phyloP scores from a whole-genome alignment of 2,888 invertebrate genomes.

The Chromoteleia sp. region DNA sequence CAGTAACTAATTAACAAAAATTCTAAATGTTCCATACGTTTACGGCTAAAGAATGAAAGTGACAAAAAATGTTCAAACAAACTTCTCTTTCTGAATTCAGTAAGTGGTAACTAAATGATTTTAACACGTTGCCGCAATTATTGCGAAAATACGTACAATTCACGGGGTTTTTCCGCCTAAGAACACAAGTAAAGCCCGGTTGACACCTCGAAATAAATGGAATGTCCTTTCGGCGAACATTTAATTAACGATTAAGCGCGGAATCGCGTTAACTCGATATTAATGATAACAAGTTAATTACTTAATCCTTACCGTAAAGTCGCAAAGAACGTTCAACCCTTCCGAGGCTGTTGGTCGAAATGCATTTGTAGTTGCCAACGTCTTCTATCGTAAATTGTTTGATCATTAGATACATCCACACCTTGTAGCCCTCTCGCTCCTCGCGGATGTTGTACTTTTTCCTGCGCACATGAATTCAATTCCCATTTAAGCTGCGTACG shows the following conservation, averaged over 20 bases:
- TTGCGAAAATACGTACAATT: conserved; percentile 17
- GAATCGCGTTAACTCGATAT: conserved; percentile 47
- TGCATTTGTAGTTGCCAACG: conserved; percentile 92
- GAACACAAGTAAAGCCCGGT: conserved; percentile 32
- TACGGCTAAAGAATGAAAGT: too few species aligned
- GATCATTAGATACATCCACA: conserved; percentile 90
- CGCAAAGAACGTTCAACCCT: conserved; percentile 91
- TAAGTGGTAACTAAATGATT: background rate
- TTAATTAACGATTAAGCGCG: conserved; percentile 58
- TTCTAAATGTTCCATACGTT: too few species aligned
- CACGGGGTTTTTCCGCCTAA: conserved; percentile 12
- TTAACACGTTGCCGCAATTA: conserved; percentile 20
- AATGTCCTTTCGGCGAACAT: conserved; percentile 42
- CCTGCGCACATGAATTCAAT: conserved; percentile 85
- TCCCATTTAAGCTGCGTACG: conserved; percentile 31
- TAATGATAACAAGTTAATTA: conserved; percentile 61
- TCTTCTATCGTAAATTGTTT: conserved; percentile 87
- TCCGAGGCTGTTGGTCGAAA: conserved; percentile 92
- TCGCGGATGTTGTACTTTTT: conserved; percentile 91
- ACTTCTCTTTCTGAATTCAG: background rate
- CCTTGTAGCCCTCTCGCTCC: conserved; percentile 90
- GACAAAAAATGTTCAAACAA: too few species aligned
- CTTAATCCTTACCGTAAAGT: conserved; percentile 87
- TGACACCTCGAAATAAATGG: conserved; percentile 42
- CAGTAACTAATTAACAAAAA: too few species aligned